Conservation (phyloP, 2,797 vertebrate species). For the Mycteria americana region DNA sequence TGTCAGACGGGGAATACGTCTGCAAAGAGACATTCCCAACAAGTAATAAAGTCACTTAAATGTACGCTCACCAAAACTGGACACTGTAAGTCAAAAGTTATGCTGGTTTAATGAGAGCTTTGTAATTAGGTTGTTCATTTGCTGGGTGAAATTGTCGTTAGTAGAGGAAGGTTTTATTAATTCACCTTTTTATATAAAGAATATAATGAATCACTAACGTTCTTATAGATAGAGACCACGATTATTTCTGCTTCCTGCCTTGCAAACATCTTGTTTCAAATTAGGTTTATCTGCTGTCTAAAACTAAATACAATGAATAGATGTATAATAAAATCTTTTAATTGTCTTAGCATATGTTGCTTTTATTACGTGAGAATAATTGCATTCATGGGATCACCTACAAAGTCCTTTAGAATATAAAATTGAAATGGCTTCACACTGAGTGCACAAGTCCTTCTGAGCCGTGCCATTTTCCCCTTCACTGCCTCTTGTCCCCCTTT, state of each 20-base stretch:
- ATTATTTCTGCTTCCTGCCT: conserved; percentile 42
- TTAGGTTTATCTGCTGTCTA: conserved; percentile 63
- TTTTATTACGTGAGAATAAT: conserved; percentile 99
- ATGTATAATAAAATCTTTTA: conserved; percentile 99
- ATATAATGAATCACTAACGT: conserved; percentile 31
- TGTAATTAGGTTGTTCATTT: conserved; percentile 30
- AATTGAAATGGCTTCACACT: conserved; percentile 99
- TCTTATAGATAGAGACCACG: background rate
- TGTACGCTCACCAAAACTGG: background rate
- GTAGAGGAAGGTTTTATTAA: conserved; percentile 46
- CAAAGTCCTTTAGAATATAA: conserved; percentile 97
- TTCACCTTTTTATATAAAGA: conserved; percentile 38
- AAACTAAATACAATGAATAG: conserved; percentile 91
- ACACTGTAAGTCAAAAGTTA: background rate
- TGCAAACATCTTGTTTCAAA: conserved; percentile 51
- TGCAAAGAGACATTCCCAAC: background rate
- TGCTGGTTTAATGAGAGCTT: conserved; percentile 12
- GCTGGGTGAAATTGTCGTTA: conserved; percentile 38
- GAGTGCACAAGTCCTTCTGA: conserved; percentile 97
- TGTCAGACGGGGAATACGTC: background rate
- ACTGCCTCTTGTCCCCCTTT: conserved; percentile 89
- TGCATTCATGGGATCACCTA: conserved; percentile 98
- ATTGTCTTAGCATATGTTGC: conserved; percentile 99
- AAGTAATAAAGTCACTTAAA: background rate
- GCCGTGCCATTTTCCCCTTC: conserved; percentile 93